Base-by-base conservation (phyloP, 1,140 invertebrate species). In the Brachionus koreanus region DNA sequence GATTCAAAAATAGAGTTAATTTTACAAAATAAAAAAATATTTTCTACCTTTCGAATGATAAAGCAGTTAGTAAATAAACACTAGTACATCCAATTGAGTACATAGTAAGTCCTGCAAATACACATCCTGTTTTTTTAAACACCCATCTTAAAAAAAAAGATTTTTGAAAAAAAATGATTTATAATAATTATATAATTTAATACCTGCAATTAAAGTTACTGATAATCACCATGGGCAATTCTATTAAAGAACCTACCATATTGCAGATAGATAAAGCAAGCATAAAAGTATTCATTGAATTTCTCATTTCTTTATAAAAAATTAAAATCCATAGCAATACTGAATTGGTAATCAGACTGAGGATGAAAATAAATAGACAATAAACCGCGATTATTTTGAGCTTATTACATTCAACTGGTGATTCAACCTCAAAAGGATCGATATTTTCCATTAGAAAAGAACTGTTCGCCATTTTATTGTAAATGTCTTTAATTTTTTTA, bases 171-270 rank as follows among this genome's bases (percentile, higher is more conserved):
- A 57, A 7, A 0, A n/a, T 6, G 9, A 23, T 57, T 19, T 0
- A 9, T 9, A 57, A 23, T 25, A 19, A 1, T 4, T 19, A 19
- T 57, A 23, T 57, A 19, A 7, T 57, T 57, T 2, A 57, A n/a
- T 79, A 79, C 76, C n/a, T 65, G 61, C 76, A 79, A 13, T 42
- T 63, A 16, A 79, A 79, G 57, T 79, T 79, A 29, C 76, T 79
- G 13, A 39, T n/a, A 42, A 79, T 79, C 3, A 79, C 39, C 33
- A 65, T 42, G 19, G 76, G 76, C n/a, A 61, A 12, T 42, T 79
- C 76, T 16, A 61, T 19, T 25, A 79, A 10, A 19, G 76, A 61
- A 16, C 76, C 76, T 7, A 61, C 0, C 0, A 79, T n/a, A 65
- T 79, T 79, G 19, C 33, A 79, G 19, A 57, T n/a, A 23, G 76